Evolutionary conservation across 1,140 invertebrate species (phyloP).

Genomic region (Spodoptera litura): DNA sequence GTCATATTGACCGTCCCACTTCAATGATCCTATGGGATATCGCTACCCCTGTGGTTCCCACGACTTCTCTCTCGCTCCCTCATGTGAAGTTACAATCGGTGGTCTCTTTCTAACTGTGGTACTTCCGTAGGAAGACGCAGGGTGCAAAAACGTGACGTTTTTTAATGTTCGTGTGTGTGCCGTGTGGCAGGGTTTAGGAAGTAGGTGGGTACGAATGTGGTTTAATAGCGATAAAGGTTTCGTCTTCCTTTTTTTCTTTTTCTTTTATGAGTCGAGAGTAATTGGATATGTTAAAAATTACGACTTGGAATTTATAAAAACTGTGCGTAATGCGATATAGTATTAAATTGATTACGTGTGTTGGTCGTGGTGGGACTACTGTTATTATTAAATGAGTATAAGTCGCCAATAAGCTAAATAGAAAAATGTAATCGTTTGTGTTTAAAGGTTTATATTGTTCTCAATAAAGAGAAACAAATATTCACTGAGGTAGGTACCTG

Average conservation of each 20-base stretch:
- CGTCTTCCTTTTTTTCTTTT: constrained; percentile 20
- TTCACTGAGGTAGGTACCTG: too few species aligned
- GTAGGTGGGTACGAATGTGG: constrained; percentile 28
- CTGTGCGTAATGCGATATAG: too few species aligned
- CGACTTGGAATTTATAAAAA: too few species aligned
- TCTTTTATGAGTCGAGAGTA: neutral
- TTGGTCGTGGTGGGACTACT: too few species aligned
- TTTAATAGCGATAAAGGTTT: neutral
- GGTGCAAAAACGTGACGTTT: constrained; percentile 79
- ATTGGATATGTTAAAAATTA: constrained; percentile 4
- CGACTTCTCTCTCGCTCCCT: constrained; percentile 63
- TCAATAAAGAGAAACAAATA: too few species aligned
- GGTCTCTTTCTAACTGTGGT: constrained; percentile 57
- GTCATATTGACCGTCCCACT: constrained; percentile 61
- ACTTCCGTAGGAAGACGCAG: constrained; percentile 80
- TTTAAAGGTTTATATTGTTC: too few species aligned
- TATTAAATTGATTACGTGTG: too few species aligned
- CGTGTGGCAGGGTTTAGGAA: constrained; percentile 65
- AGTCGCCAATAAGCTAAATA: too few species aligned
- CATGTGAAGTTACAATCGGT: constrained; percentile 18
- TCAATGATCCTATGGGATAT: constrained; percentile 79
- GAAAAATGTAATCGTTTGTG: too few species aligned
- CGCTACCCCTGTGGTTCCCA: constrained; percentile 82
- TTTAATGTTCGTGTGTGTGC: constrained; percentile 74
- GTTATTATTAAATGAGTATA: too few species aligned